Evolutionary conservation across 1,140 invertebrate species (phyloP).

Genomic region (Mactra quadrangularis): DNA sequence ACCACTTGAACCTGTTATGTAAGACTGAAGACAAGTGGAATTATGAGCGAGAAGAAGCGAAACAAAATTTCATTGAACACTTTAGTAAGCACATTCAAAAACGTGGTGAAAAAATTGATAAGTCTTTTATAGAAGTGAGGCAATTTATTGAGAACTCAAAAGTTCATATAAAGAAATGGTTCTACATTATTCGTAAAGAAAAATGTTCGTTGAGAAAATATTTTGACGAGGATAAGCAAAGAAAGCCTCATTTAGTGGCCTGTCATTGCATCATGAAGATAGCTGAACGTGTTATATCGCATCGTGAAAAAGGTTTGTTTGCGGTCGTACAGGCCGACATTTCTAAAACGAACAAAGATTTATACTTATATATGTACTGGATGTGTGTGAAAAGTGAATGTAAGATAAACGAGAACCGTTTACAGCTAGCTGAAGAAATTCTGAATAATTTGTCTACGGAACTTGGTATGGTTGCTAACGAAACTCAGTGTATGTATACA

Average conservation of each 20-base stretch:
- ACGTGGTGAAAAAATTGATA: conserved; percentile 10
- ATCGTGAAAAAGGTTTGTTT: conserved; percentile 18
- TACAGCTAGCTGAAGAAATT: not conserved
- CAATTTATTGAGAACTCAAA: conserved; percentile 4
- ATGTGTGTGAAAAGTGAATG: conserved; percentile 4
- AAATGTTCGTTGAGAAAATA: not conserved
- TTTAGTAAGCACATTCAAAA: conserved; percentile 4
- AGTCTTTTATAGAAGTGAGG: not conserved
- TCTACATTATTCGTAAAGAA: conserved; percentile 8
- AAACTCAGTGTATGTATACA: conserved; percentile 3
- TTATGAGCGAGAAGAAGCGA: not conserved
- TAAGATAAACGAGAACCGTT: not conserved
- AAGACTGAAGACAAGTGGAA: not conserved
- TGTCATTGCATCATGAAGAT: conserved; percentile 17
- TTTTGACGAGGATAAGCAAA: conserved; percentile 7
- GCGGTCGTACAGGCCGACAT: conserved; percentile 11
- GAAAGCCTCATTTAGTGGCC: not conserved
- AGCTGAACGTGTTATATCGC: not conserved
- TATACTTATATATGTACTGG: conserved; percentile 37
- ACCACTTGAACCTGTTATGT: not conserved
- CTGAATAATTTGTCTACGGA: not conserved
- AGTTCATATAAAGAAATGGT: conserved; percentile 20
- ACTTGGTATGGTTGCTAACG: conserved; percentile 16
- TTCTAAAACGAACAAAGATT: not conserved
- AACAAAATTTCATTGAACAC: conserved; percentile 3